Conservation (phyloP, 2,113 vertebrate species). For the Stictonetta naevosa region DNA sequence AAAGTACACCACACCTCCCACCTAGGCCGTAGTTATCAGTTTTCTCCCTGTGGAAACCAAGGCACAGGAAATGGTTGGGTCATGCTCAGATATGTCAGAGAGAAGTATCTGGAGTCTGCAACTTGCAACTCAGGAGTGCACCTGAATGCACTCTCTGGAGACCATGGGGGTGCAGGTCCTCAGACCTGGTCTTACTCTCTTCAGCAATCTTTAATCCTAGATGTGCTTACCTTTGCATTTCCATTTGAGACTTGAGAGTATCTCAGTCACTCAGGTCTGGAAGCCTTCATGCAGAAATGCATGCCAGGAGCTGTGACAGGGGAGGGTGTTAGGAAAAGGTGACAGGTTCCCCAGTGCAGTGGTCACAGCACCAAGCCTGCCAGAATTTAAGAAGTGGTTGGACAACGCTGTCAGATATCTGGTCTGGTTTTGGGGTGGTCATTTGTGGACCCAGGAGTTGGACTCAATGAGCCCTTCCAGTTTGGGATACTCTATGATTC, state of each 20-base stretch:
- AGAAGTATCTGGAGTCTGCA: neutral
- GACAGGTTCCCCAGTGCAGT: neutral
- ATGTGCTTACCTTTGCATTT: neutral
- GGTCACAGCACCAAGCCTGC: neutral
- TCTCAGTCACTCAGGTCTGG: neutral
- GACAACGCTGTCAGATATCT: neutral
- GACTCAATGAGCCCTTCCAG: neutral
- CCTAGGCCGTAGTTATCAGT: neutral
- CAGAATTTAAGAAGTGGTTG: neutral
- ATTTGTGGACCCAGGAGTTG: neutral
- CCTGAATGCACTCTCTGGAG: neutral
- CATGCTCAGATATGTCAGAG: neutral
- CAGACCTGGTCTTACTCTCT: neutral
- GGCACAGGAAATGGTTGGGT: neutral
- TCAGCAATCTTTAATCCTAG: neutral
- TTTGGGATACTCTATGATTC: neutral
- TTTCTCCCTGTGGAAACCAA: neutral
- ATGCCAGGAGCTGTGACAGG: neutral
- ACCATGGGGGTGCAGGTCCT: neutral
- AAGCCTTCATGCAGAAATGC: accelerated
- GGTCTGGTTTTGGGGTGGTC: neutral
- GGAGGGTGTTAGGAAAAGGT: neutral
- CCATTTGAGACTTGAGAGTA: neutral
- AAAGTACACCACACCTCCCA: neutral
- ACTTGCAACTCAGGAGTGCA: neutral